Conservation (phyloP, 1,140 invertebrate species). For the Apis cerana region DNA sequence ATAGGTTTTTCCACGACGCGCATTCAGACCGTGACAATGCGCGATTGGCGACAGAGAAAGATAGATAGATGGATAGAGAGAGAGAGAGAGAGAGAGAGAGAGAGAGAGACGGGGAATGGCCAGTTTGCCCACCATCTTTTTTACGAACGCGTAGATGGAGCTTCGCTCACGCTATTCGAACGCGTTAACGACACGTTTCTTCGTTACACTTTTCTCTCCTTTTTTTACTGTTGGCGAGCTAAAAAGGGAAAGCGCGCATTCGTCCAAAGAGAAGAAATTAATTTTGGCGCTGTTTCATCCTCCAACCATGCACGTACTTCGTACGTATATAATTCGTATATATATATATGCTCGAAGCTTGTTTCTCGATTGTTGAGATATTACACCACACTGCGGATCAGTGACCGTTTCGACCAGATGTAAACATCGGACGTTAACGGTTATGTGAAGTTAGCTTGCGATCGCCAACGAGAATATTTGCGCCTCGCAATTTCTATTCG, state of each 20-base stretch:
- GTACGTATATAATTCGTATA: no score
- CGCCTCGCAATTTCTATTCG: not conserved
- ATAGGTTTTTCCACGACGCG: not conserved
- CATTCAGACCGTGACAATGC: not conserved
- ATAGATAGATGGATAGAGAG: no score
- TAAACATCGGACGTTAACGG: no score
- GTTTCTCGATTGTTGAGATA: no score
- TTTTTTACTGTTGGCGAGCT: not conserved
- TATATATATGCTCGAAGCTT: no score
- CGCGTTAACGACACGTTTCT: slow-evolving; percentile 22
- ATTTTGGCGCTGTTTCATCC: not conserved
- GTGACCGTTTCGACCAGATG: no score
- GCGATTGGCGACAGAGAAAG: slow-evolving; percentile 8
- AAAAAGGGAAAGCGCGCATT: not conserved
- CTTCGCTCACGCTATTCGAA: slow-evolving; percentile 36
- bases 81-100: no score
- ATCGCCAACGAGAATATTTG: no score
- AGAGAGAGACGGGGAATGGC: no score
- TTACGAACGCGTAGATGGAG: slow-evolving; percentile 40
- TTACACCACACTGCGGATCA: no score
- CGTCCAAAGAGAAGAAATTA: not conserved
- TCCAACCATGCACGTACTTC: no score
- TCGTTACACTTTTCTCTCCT: not conserved
- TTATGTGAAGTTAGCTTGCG: no score
- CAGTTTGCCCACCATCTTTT: not conserved